These are phyloP conservation scores for Colletes collaris DNA, from an alignment of 2,888 invertebrate genomes.

Conservation along the genomic window DNA sequence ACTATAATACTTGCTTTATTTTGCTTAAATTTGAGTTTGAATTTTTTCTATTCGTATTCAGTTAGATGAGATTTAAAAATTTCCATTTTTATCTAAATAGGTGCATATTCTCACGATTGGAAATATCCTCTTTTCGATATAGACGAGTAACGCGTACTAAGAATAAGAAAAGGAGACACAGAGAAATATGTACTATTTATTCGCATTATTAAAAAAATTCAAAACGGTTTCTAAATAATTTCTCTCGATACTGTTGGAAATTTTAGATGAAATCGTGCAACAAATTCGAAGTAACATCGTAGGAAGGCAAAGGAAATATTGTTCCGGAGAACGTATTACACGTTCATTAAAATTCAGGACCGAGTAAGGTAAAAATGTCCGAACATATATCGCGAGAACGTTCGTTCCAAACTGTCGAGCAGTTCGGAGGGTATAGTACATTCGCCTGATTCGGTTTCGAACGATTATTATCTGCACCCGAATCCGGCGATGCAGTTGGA, in stretches of 20 bases:
- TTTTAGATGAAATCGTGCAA: background rate
- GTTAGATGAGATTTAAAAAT: conserved; percentile 16
- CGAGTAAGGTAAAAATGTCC: background rate
- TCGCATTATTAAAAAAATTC: too few relatives aligned
- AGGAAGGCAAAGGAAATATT: background rate
- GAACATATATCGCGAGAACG: conserved; percentile 1
- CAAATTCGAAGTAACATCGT: background rate
- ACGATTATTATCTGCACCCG: conserved; percentile 38
- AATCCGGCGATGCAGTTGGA: conserved; percentile 18
- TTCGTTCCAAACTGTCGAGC: background rate
- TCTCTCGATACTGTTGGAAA: background rate
- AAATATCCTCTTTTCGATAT: background rate
- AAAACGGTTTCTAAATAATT: too few relatives aligned
- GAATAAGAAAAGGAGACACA: too few relatives aligned
- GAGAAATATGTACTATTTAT: too few relatives aligned
- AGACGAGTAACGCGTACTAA: background rate
- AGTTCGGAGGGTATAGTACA: background rate
- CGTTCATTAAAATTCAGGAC: conserved; percentile 6
- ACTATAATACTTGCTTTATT: too few relatives aligned
- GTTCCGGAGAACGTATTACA: background rate
- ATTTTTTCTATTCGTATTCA: background rate
- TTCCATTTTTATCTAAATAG: conserved; percentile 1
- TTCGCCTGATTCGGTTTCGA: conserved; percentile 16
- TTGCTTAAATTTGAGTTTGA: too few relatives aligned
- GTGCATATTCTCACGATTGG: too few relatives aligned